These are phyloP conservation scores for Phyto melanocephala DNA, from an alignment of 2,888 invertebrate genomes.

Conservation along the genomic window DNA sequence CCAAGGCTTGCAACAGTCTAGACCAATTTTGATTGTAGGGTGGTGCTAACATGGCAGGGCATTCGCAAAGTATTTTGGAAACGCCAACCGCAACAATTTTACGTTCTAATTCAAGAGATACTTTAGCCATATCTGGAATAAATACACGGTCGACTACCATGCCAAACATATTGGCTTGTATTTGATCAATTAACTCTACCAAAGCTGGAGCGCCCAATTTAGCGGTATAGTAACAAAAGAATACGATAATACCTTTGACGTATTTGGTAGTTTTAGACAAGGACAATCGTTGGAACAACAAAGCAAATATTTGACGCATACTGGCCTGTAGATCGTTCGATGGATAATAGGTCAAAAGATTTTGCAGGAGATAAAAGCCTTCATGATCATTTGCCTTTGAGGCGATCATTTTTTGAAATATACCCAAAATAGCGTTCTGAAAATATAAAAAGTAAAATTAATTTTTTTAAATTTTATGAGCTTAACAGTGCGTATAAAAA, in stretches of 20 bases:
- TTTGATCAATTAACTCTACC: slow-evolving; percentile 88
- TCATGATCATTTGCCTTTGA: slow-evolving; percentile 97
- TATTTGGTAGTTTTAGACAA: slow-evolving; percentile 97
- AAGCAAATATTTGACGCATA: slow-evolving; percentile 91
- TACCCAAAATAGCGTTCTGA: slow-evolving; percentile 90
- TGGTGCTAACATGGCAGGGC: slow-evolving; percentile 83
- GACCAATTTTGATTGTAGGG: slow-evolving; percentile 84
- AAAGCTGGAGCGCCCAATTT: slow-evolving; percentile 88
- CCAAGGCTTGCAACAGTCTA: slow-evolving; percentile 84
- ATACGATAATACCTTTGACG: slow-evolving; percentile 92
- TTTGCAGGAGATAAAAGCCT: slow-evolving; percentile 94
- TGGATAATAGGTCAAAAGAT: slow-evolving; percentile 90
- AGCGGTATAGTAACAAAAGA: slow-evolving; percentile 91
- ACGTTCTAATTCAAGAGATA: slow-evolving; percentile 89
- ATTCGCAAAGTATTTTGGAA: slow-evolving; percentile 90
- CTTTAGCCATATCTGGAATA: slow-evolving; percentile 91
- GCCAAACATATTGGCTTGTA: slow-evolving; percentile 94
- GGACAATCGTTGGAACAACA: slow-evolving; percentile 95
- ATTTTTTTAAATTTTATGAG: not conserved
- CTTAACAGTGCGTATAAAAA: not conserved
- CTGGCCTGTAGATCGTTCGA: slow-evolving; percentile 86
- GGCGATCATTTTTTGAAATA: slow-evolving; percentile 97
- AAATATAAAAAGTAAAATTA: slow-evolving; percentile 66
- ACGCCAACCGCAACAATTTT: slow-evolving; percentile 96
- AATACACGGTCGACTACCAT: slow-evolving; percentile 96